Conservation (phyloP, 1,140 invertebrate genomes). For the Papilio xuthus region DNA sequence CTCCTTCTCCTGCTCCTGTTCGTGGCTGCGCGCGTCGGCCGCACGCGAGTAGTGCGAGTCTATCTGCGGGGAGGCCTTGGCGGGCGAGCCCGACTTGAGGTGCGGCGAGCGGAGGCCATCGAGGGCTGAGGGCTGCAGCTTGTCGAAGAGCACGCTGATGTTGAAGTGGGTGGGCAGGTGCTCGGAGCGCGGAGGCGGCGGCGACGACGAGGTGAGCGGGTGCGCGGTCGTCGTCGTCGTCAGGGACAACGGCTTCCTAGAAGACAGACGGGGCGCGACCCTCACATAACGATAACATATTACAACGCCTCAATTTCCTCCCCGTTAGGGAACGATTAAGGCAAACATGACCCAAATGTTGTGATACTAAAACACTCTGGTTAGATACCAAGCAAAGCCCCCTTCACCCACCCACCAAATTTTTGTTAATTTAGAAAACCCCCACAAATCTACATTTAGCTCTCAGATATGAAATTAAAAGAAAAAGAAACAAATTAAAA, state of each 20-base stretch:
- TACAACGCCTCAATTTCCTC: conserved; percentile 1
- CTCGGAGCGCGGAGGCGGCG: conserved; percentile 76
- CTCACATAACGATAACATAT: conserved; percentile 59
- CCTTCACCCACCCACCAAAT: conserved; percentile 82
- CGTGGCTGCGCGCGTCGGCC: conserved; percentile 72
- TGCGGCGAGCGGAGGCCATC: conserved; percentile 79
- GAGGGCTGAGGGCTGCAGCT: conserved; percentile 78
- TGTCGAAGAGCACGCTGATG: conserved; percentile 78
- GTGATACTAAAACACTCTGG: conserved; percentile 46
- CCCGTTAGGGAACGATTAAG: neutral
- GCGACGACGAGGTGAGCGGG: conserved; percentile 79
- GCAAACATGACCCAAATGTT: conserved; percentile 28
- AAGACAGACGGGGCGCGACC: conserved; percentile 54
- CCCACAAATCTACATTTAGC: conserved; percentile 37
- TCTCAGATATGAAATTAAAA: conserved; percentile 5
- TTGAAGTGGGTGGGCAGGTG: conserved; percentile 80
- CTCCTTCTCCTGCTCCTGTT: conserved; percentile 72
- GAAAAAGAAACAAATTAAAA: conserved; percentile 36
- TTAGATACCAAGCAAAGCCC: conserved; percentile 82
- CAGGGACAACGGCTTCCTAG: conserved; percentile 80
- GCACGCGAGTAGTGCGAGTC: conserved; percentile 80
- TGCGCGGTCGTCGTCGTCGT: conserved; percentile 81
- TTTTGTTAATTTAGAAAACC: conserved; percentile 59
- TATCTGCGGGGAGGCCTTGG: conserved; percentile 75
- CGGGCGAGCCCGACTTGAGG: conserved; percentile 69